Conservation (phyloP, 2,888 invertebrate genomes). For the Ormyrus labotus region DNA sequence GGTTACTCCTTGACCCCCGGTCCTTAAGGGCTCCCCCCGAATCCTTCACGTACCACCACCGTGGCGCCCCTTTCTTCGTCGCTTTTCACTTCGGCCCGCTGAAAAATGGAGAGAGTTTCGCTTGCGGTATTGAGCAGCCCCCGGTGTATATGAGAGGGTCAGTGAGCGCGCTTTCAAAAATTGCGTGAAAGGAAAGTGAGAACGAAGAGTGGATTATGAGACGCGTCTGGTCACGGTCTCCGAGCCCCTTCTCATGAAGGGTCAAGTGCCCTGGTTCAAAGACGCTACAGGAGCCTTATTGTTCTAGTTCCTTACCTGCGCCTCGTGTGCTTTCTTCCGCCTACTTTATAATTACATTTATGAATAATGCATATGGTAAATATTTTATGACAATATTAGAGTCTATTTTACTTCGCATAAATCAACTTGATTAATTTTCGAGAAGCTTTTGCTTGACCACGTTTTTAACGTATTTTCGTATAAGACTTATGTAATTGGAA, state of each 20-base stretch:
- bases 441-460: too few species aligned
- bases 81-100: neutral
- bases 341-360: neutral
- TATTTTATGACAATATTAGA: neutral
- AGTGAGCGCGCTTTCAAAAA: conserved; percentile 14
- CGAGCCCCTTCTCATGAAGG: neutral
- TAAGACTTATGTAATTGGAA: too few species aligned
- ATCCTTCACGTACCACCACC: too few species aligned
- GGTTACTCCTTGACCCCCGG: neutral
- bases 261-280: too few species aligned
- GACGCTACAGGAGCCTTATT: neutral
- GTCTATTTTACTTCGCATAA: too few species aligned
- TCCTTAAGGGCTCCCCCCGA: neutral
- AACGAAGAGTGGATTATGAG: conserved; percentile 25
- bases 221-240: neutral
- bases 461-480: too few species aligned
- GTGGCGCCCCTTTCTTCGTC: neutral
- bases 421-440: too few species aligned
- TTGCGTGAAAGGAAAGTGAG: conserved; percentile 39
- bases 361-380: conserved; percentile 8
- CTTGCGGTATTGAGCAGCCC: too few species aligned
- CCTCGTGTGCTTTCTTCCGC: neutral
- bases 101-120: conserved; percentile 13
- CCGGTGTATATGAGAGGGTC: neutral
- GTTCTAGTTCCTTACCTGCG: neutral